Conservation (phyloP, 2,888 invertebrate genomes). For the Melieria picta region DNA sequence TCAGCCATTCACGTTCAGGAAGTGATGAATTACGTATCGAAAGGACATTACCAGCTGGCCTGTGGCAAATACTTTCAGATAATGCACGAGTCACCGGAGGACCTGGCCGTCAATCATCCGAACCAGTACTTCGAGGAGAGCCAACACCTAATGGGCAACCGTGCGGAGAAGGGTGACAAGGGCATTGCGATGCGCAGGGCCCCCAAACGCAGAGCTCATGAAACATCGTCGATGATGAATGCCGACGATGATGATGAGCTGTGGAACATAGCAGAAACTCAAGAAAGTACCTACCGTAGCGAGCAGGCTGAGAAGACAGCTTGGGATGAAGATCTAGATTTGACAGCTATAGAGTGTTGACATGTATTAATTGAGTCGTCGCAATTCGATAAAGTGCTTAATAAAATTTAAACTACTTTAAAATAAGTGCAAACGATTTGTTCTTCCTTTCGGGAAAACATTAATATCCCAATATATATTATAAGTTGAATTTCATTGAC, state of each 20-base stretch:
- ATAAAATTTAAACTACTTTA: neutral
- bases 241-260: conserved; percentile 63
- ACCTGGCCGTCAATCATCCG: conserved; percentile 84
- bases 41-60: conserved; percentile 87
- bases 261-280: conserved; percentile 62
- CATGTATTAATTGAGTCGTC: neutral
- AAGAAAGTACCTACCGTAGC: conserved; percentile 54
- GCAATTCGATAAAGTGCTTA: neutral
- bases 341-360: conserved; percentile 55
- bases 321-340: conserved; percentile 60
- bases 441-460: no score
- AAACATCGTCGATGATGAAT: conserved; percentile 46
- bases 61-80: conserved; percentile 88
- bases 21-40: conserved; percentile 76
- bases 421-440: neutral
- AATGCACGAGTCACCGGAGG: conserved; percentile 73
- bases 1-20: conserved; percentile 74
- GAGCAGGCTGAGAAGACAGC: conserved; percentile 55
- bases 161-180: conserved; percentile 44
- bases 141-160: conserved; percentile 68
- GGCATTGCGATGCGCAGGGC: conserved; percentile 23
- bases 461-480: no score
- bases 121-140: conserved; percentile 92
- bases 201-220: conserved; percentile 36
- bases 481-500: no score